Evolutionary conservation across 64 coral and sea anemone genomes (phyloP).

Genomic region (Stichodactyla helianthus): DNA sequence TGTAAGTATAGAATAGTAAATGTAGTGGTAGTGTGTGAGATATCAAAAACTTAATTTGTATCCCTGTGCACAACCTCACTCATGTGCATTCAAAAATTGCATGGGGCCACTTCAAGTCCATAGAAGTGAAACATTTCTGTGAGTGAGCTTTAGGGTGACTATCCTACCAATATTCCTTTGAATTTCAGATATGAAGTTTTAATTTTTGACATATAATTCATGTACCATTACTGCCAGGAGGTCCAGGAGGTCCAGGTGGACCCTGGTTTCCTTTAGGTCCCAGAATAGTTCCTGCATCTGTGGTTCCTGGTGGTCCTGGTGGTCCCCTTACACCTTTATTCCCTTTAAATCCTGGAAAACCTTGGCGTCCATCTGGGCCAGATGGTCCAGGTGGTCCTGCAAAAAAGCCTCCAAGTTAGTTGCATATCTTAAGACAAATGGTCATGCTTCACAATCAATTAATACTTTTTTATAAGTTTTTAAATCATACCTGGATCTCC

Average conservation of each 20-base stretch:
- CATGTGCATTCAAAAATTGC: too few species aligned
- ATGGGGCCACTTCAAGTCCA: too few species aligned
- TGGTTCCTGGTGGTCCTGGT: constrained; percentile 21
- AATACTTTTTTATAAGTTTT: background rate
- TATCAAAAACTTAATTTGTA: too few species aligned
- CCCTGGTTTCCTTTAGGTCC: constrained; percentile 32
- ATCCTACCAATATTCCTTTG: too few species aligned
- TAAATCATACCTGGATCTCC: constrained; percentile 17
- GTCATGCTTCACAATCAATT: too few species aligned
- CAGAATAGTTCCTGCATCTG: constrained; percentile 7
- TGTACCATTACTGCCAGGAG: background rate
- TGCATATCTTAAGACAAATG: background rate
- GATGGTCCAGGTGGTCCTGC: constrained; percentile 2
- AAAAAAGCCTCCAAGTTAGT: background rate
- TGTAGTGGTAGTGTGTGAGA: too few species aligned
- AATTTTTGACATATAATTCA: too few species aligned
- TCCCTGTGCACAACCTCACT: too few species aligned
- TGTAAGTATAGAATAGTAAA: too few species aligned
- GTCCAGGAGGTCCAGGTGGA: background rate
- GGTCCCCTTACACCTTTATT: constrained; percentile 6
- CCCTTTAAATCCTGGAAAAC: constrained; percentile 3
- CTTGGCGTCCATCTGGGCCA: constrained; percentile 1
- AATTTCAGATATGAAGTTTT: too few species aligned
- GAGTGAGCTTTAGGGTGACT: too few species aligned
- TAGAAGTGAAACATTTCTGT: too few species aligned